Percentiles rank a stretch among this genome's conserved stretches.
Evolutionary conservation across 1,140 invertebrate species (phyloP).

Genomic region (Bombus impatiens): DNA sequence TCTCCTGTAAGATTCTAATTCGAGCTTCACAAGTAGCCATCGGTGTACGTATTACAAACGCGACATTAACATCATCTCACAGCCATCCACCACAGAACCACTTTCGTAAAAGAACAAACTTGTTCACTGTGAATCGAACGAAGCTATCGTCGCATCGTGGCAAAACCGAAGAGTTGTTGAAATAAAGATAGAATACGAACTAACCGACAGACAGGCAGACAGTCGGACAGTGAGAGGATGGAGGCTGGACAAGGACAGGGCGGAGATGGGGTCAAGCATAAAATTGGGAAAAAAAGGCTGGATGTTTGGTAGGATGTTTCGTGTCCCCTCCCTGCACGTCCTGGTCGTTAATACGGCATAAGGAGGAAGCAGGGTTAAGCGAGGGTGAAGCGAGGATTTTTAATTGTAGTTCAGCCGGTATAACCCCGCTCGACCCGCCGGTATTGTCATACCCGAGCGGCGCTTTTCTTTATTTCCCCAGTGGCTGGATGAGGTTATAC

Average conservation of each 20-base stretch:
- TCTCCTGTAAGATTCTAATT: too few relatives aligned
- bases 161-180: not conserved
- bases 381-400: slow-evolving; percentile 77
- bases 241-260: slow-evolving; percentile 20
- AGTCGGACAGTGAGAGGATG: not conserved
- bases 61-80: too few relatives aligned
- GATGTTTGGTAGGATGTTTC: slow-evolving; percentile 68
- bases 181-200: slow-evolving; percentile 3
- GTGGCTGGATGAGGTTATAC: slow-evolving; percentile 82
- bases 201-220: not conserved
- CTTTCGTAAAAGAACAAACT: not conserved
- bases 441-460: slow-evolving; percentile 80
- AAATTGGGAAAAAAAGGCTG: slow-evolving; percentile 63
- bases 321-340: slow-evolving; percentile 44
- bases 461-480: slow-evolving; percentile 83
- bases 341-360: slow-evolving; percentile 73
- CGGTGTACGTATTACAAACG: too few relatives aligned
- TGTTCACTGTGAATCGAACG: not conserved
- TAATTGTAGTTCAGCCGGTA: slow-evolving; percentile 78
- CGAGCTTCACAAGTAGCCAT: too few relatives aligned
- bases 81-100: too few relatives aligned
- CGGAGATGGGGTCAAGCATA: slow-evolving; percentile 61
- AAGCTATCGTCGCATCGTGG: not conserved
- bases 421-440: slow-evolving; percentile 67
- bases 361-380: slow-evolving; percentile 71